Percentiles rank a stretch among this genome's conserved stretches.
These are phyloP conservation scores for Tetrax tetrax DNA, from an alignment of 2,113 vertebrate species.

Conservation along the genomic window DNA sequence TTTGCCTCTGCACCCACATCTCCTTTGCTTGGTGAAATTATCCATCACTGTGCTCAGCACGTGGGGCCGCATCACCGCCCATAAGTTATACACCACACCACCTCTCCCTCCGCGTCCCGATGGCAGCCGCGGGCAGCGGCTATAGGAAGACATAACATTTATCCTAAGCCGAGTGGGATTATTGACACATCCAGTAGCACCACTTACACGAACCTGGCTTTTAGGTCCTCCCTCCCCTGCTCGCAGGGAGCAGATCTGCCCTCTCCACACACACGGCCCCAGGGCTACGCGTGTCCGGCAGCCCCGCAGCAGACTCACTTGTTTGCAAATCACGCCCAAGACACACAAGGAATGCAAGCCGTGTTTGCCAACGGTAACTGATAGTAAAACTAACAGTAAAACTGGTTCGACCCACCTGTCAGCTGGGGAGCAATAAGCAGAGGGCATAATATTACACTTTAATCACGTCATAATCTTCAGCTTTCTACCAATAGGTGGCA, in stretches of 20 bases:
- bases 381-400: background rate
- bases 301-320: background rate
- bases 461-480: slow-evolving; percentile 15
- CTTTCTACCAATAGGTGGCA: slow-evolving; percentile 38
- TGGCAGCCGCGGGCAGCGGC: rapidly evolving
- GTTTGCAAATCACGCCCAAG: slow-evolving; percentile 18
- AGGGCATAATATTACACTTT: background rate
- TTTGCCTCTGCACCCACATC: rapidly evolving
- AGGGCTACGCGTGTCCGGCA: background rate
- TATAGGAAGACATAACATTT: rapidly evolving
- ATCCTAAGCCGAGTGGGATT: rapidly evolving
- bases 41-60: background rate
- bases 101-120: background rate
- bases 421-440: background rate
- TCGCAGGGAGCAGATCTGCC: background rate
- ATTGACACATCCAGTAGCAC: rapidly evolving
- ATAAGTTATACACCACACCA: rapidly evolving
- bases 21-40: background rate
- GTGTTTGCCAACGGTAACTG: background rate
- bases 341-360: background rate
- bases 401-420: background rate
- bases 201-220: background rate
- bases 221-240: background rate
- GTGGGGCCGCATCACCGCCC: background rate
- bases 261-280: background rate